Evolutionary conservation across 2,888 invertebrate species (phyloP).

Genomic region (Dichetophora obliterata): DNA sequence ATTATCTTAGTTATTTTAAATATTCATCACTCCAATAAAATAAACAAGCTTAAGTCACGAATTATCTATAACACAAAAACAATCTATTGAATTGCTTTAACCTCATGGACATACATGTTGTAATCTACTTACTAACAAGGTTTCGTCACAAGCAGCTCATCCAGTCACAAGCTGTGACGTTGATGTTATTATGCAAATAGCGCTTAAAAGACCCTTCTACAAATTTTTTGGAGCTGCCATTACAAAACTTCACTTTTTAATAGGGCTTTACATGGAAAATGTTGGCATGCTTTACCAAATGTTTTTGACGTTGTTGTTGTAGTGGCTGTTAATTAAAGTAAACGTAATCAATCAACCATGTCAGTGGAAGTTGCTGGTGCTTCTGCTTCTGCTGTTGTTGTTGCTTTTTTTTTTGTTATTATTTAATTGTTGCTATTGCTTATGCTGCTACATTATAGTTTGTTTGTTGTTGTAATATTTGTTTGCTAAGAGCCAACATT

Average conservation of each 20-base stretch:
- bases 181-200: not conserved
- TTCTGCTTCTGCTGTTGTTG: too few species aligned
- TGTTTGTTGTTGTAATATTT: not conserved
- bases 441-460: not conserved
- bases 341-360: constrained; percentile 2
- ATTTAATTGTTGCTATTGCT: constrained; percentile 12
- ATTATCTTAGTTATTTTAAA: too few species aligned
- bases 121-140: too few species aligned
- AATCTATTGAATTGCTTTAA: too few species aligned
- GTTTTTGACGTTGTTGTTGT: too few species aligned
- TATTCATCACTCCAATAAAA: too few species aligned
- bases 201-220: not conserved
- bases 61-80: too few species aligned
- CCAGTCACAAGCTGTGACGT: too few species aligned
- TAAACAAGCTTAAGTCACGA: too few species aligned
- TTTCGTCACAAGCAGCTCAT: too few species aligned
- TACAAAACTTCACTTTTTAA: not conserved
- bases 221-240: not conserved
- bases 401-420: not conserved
- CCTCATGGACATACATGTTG: too few species aligned
- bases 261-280: not conserved
- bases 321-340: not conserved
- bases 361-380: not conserved
- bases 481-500: not conserved
- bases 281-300: not conserved